Evolutionary conservation across 2,888 invertebrate genomes (phyloP).

Genomic region (Polyommatus iphigenia): DNA sequence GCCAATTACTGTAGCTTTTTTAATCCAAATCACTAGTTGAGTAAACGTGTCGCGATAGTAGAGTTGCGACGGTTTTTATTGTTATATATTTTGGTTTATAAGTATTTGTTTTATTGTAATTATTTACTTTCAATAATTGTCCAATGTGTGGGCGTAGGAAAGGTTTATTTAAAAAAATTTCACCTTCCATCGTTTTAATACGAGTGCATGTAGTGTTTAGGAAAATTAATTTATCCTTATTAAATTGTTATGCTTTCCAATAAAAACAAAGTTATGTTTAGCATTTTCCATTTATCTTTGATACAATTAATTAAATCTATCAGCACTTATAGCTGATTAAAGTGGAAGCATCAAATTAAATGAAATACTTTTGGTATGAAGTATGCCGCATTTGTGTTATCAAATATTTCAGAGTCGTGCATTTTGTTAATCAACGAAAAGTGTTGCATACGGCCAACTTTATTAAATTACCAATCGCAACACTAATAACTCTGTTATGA

Average conservation of each 20-base stretch:
- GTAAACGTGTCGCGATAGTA: background rate
- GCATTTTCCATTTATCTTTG: background rate
- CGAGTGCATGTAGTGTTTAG: background rate
- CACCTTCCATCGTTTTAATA: too few relatives aligned
- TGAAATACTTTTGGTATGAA: background rate
- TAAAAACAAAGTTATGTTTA: background rate
- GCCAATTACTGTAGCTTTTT: conserved; percentile 42
- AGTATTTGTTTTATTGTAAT: too few relatives aligned
- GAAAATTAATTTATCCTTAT: background rate
- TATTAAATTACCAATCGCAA: conserved; percentile 26
- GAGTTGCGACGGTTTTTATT: background rate
- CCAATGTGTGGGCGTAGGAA: background rate
- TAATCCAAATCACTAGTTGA: background rate
- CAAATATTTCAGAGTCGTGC: conserved; percentile 31
- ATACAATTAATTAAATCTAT: conserved; percentile 11
- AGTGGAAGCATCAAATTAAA: conserved; percentile 1
- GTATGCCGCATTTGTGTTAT: conserved; percentile 31
- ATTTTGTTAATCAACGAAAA: conserved; percentile 30
- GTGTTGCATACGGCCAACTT: conserved; percentile 15
- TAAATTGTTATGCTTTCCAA: background rate
- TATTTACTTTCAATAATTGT: background rate
- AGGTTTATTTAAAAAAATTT: background rate
- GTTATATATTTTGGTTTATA: background rate
- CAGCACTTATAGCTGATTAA: conserved; percentile 14
- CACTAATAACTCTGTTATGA: conserved; percentile 22